Evolutionary conservation across 2,888 invertebrate species (phyloP), one percentile per base, ranked within the genome.

Genomic region (Plagodis dolabraria): DNA sequence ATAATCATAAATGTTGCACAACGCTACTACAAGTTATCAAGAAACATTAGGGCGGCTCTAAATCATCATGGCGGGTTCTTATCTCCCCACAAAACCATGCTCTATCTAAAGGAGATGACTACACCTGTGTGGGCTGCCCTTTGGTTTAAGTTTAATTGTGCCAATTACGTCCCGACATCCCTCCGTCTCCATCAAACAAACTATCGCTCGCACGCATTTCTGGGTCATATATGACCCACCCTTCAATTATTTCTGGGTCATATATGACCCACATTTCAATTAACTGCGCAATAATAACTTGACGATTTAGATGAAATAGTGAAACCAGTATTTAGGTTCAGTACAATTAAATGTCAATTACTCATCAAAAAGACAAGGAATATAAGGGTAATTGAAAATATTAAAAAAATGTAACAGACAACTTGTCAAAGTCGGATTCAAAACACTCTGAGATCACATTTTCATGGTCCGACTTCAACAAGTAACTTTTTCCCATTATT

Each of bases 211-310:
- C 48, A 51, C 56, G 38, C 54, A 55, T 60, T 64, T 57, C 54
- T 57, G 60, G 54, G 50, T 47, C 54, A 60, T 35, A 43, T 55
- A 57, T 57, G 51, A 34, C 44, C 54, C 52, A 68, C 65, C 66
- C 65, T 66, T 68, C 65, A 64, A 68, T 68, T 68, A 68, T 52
- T 58, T 53, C 43, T 11, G 40, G 40, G 40, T 40, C 40, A 40
- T 40, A 2, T 40, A 50, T 44, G 44, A 52, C 46, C 54, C 52
- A 68, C 65, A 64, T 68, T 68, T 68, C 68, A 63, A 68, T 68
- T 68, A 68, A 51, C 60, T 50, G 48, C 7, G 51, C 38, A 49
- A 60, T 57, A 55, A 58, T 66, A 68, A 68, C 63, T 59, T 64
- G 55, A 56, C 55, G 55, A 51, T 57, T 44, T 7, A 49, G 22